Evolutionary conservation across 2,888 invertebrate genomes (phyloP).

Genomic region (Morpho helenor): DNA sequence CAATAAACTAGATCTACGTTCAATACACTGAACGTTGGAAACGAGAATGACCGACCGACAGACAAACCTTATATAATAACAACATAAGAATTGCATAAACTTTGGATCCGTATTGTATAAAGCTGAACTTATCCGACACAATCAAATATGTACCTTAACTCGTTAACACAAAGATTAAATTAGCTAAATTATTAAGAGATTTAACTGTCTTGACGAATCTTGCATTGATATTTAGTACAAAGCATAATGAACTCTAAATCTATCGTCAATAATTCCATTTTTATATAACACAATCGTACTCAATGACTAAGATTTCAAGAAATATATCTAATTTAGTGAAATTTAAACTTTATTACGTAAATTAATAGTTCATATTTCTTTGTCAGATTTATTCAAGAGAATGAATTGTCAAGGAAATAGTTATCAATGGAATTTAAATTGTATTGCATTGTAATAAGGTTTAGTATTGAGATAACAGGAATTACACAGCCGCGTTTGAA

Average conservation of each 20-base stretch:
- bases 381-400: constrained; percentile 2
- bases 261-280: not conserved
- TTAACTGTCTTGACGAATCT: not conserved
- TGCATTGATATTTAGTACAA: not conserved
- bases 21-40: constrained; percentile 59
- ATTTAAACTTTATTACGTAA: constrained; percentile 25
- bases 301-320: constrained; percentile 4
- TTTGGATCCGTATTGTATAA: constrained; percentile 50
- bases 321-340: not conserved
- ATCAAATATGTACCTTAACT: constrained; percentile 23
- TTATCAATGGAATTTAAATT: constrained; percentile 30
- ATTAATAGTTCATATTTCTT: constrained; percentile 7
- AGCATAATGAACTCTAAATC: not conserved
- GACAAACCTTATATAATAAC: constrained; percentile 74
- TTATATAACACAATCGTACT: not conserved
- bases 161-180: constrained; percentile 15
- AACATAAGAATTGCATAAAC: constrained; percentile 78
- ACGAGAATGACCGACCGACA: constrained; percentile 51
- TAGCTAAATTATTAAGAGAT: not conserved
- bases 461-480: constrained; percentile 28
- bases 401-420: constrained; percentile 13
- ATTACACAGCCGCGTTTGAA: constrained; percentile 46
- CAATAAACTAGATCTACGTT: constrained; percentile 38
- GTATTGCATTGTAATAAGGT: constrained; percentile 29
- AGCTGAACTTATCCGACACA: constrained; percentile 28